phyloP scores from a whole-genome alignment of 1,140 invertebrate genomes.

The Apolygus lucorum region DNA sequence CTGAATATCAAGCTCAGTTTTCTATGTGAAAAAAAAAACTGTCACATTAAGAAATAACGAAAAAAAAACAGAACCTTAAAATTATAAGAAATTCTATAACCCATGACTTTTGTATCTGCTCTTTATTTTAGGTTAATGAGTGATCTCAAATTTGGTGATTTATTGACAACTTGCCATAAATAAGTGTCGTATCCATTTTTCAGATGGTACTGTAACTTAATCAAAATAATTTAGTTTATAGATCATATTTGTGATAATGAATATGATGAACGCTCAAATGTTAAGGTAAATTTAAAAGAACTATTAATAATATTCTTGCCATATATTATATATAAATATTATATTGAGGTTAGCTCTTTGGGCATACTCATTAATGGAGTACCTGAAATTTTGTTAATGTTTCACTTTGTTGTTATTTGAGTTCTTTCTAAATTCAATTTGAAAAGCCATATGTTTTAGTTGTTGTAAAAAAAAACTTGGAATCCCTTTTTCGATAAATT shows the following conservation, averaged over 20 bases:
- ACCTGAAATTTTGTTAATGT: constrained; percentile 24
- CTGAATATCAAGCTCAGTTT: neutral
- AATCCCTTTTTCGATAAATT: no score
- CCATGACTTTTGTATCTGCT: constrained; percentile 4
- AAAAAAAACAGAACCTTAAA: no score
- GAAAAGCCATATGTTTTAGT: constrained; percentile 5
- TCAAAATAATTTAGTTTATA: constrained; percentile 27
- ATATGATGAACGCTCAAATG: constrained; percentile 27
- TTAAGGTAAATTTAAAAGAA: constrained; percentile 1
- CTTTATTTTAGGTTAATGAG: constrained; percentile 26
- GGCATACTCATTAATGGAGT: constrained; percentile 24
- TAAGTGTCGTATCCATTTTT: constrained; percentile 26
- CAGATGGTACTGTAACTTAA: constrained; percentile 25
- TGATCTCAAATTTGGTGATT: constrained; percentile 30
- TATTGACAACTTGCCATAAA: constrained; percentile 29
- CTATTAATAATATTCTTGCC: constrained; percentile 27
- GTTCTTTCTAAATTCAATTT: neutral
- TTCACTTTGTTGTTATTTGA: constrained; percentile 18
- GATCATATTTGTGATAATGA: constrained; percentile 26
- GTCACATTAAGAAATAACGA: neutral
- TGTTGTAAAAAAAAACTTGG: neutral
- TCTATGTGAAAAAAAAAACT: no score
- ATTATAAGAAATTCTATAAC: no score
- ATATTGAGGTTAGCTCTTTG: constrained; percentile 24
- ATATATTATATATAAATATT: constrained; percentile 17